phyloP scores from a whole-genome alignment of 2,797 vertebrate genomes.

The Halcyon leucocephala region DNA sequence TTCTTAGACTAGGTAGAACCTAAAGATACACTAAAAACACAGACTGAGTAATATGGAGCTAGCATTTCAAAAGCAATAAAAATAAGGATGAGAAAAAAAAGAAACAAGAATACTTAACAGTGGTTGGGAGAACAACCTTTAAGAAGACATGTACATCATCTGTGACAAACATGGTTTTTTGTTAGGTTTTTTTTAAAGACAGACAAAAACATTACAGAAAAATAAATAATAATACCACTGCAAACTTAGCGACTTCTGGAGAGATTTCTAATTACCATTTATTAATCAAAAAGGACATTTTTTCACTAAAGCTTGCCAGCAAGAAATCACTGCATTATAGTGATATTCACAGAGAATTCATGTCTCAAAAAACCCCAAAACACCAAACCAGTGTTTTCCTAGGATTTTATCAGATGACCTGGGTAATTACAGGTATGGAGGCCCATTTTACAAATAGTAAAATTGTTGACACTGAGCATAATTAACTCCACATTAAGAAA shows the following conservation, averaged over 20 bases:
- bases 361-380: not conserved
- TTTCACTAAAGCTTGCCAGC: not conserved
- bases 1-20: not conserved
- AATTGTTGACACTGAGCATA: not conserved
- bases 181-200: not conserved
- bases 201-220: not conserved
- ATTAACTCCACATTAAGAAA: not conserved
- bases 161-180: not conserved
- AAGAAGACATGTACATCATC: not conserved
- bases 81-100: not conserved
- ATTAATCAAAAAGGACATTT: not conserved
- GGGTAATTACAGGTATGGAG: not conserved
- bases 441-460: not conserved
- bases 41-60: not conserved
- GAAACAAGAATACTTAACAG: not conserved
- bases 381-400: not conserved
- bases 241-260: not conserved
- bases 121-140: not conserved
- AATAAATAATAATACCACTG: not conserved
- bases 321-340: not conserved
- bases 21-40: not conserved
- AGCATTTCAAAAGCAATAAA: not conserved
- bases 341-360: not conserved
- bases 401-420: not conserved
- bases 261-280: not conserved